Evolutionary conservation across 2,113 vertebrate genomes (phyloP).

Genomic region (Proterorhinus semilunaris): DNA sequence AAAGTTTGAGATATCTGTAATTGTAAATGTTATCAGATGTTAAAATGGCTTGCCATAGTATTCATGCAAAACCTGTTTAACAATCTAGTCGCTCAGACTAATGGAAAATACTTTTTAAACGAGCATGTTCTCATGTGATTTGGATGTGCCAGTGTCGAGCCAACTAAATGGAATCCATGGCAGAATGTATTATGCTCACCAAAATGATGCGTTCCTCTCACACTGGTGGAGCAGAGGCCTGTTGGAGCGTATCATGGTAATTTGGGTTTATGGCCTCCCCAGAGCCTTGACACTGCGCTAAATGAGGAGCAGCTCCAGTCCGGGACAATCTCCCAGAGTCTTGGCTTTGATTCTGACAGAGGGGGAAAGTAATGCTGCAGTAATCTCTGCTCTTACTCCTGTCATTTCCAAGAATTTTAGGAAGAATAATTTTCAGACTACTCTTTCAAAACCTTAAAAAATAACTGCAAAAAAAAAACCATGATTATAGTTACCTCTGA

Average conservation of each 20-base stretch:
- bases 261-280: slow-evolving; percentile 6
- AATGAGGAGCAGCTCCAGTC: not conserved
- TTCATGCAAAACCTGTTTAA: not conserved
- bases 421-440: not conserved
- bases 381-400: not conserved
- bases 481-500: too few species aligned
- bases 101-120: slow-evolving; percentile 7
- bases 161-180: slow-evolving; percentile 6
- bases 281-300: slow-evolving; percentile 10
- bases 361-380: not conserved
- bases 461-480: too few species aligned
- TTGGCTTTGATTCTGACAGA: not conserved
- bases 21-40: too few species aligned
- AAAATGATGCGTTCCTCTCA: slow-evolving; percentile 7
- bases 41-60: too few species aligned
- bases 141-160: not conserved
- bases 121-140: not conserved
- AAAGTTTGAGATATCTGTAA: too few species aligned
- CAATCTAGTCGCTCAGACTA: not conserved
- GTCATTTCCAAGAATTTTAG: not conserved
- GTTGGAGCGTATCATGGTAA: slow-evolving; percentile 11
- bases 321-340: not conserved
- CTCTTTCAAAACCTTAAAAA: not conserved
- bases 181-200: slow-evolving; percentile 9
- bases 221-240: not conserved